Conservation (phyloP, 2,888 invertebrate genomes). For the Hyalella azteca region DNA sequence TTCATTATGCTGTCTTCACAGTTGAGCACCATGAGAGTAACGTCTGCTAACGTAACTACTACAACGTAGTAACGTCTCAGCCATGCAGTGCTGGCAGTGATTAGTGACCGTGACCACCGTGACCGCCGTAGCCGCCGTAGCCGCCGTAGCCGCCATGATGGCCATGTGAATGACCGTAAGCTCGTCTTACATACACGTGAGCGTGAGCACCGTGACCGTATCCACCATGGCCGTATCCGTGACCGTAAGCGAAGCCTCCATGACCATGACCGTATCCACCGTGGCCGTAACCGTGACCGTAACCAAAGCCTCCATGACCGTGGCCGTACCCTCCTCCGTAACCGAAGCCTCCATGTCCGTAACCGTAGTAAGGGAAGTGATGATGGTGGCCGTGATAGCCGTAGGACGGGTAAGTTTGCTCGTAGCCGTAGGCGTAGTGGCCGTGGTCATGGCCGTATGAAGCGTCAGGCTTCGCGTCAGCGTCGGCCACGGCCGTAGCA, state of each 20-base stretch:
- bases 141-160: neutral
- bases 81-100: too few relatives aligned
- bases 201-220: neutral
- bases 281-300: conserved; percentile 1
- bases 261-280: neutral
- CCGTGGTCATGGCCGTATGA: conserved; percentile 10
- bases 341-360: neutral
- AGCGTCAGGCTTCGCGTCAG: neutral
- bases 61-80: too few relatives aligned
- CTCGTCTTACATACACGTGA: neutral
- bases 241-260: neutral
- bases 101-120: too few relatives aligned
- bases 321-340: neutral
- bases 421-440: neutral
- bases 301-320: neutral
- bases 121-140: neutral
- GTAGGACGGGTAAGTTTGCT: neutral
- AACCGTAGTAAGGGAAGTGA: conserved; percentile 5
- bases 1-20: too few relatives aligned
- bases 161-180: neutral
- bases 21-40: too few relatives aligned
- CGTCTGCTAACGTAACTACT: too few relatives aligned
- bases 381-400: neutral
- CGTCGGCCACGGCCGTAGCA: neutral
- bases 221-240: conserved; percentile 11